Base-by-base conservation (phyloP, 2,113 vertebrate genomes). In the Pycnonotus jocosus region DNA sequence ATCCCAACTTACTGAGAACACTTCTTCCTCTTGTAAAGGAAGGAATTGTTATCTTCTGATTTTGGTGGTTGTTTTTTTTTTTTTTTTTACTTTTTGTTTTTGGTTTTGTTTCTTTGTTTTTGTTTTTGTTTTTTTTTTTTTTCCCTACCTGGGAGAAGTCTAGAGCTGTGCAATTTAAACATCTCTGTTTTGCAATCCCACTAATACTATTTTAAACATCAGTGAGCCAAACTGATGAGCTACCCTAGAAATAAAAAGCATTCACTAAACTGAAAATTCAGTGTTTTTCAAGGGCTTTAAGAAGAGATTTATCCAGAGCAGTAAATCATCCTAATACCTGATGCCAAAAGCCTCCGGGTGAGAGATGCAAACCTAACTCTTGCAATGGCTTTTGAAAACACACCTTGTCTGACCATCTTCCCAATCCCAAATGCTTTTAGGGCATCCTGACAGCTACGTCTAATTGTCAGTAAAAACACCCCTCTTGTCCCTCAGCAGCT, bases 391-490 rank as follows among this genome's bases (percentile, higher is more conserved):
- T 93, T 73, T 3, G 1, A 53, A 91, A 92, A 48, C 40, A 82
- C 66, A 73, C 38, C n/a, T 56, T 56, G 28, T 24, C 33, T 60
- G 78, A 66, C 28, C 27, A 23, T 86, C 31, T 51, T 68, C 38
- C 45, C 14, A 19, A 3, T 19, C 56, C 37, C 25, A 18, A 62
- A 76, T 9, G 18, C 54, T 37, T 9, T 27, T 31, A 44, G 38
- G 31, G 22, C 54, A 90, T 64, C 22, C 56, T 69, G 8, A 14
- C 35, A 50, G 42, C 22, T 74, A 44, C 61, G 31, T 10, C 28
- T 14, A 35, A 13, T 58, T 0, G 0, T 48, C 7, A 57, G 33
- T 60, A 94, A 33, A 61, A 84, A 2, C 0, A 1, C 6, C 9
- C 15, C 33, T 80, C 14, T 47, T 72, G 28, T 19, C 12, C 22